A percentile compares a stretch with the other conserved stretches of the same genome.
phyloP scores from a whole-genome alignment of 2,797 vertebrate genomes.

The Chelidonichthys spinosus region DNA sequence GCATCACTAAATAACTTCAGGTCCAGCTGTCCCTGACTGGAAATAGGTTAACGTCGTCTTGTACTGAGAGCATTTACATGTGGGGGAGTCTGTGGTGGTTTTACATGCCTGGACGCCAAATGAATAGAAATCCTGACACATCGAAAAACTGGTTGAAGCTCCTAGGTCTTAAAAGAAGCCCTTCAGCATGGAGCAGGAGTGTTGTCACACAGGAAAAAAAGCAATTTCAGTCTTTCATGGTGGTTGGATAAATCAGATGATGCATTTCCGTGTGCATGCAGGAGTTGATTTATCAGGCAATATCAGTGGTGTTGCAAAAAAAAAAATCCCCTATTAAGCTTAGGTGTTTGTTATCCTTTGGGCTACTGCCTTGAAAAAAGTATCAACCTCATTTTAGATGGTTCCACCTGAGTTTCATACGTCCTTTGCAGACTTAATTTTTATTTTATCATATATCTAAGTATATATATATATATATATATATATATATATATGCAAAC shows the following conservation, averaged over 20 bases:
- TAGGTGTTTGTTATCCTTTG: constrained; percentile 64
- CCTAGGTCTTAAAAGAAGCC: constrained; percentile 71
- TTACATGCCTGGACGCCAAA: constrained; percentile 64
- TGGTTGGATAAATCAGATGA: constrained; percentile 74
- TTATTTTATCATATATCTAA: not conserved
- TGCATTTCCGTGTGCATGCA: constrained; percentile 70
- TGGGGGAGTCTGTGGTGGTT: constrained; percentile 56
- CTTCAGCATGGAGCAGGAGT: constrained; percentile 57
- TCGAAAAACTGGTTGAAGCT: constrained; percentile 68
- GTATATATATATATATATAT: no score
- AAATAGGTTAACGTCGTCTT: constrained; percentile 72
- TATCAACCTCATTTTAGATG: constrained; percentile 6
- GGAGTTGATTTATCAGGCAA: constrained; percentile 74
- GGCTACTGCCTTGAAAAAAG: constrained; percentile 51
- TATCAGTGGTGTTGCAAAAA: constrained; percentile 65
- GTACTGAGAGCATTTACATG: constrained; percentile 69
- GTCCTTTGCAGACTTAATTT: not conserved
- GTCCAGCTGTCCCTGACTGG: constrained; percentile 65
- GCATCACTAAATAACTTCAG: constrained; percentile 79
- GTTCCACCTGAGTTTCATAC: constrained; percentile 24
- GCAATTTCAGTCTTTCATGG: constrained; percentile 74
- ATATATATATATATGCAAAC: no score
- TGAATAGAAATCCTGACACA: constrained; percentile 73
- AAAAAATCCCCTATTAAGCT: constrained; percentile 59
- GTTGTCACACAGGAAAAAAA: constrained; percentile 67